Conservation (phyloP, 2,797 vertebrate species). For the Sebastes paucispinis region DNA sequence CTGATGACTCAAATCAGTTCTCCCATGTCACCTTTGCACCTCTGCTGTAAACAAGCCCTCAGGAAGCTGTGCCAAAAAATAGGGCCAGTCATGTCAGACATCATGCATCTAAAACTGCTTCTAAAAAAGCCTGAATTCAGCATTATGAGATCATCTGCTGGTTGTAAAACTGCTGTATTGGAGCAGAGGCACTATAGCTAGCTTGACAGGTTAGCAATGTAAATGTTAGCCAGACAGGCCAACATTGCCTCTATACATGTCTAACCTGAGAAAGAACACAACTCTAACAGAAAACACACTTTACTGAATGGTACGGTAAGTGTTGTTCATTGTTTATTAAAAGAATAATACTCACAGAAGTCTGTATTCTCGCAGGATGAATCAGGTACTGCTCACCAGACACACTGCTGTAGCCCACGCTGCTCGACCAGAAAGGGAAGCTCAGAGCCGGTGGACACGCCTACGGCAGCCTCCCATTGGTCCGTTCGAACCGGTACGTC, state of each 20-base stretch:
- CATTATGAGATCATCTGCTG: neutral
- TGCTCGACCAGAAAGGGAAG: constrained; percentile 43
- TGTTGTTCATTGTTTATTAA: neutral
- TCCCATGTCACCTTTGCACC: neutral
- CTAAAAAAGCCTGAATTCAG: neutral
- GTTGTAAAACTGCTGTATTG: neutral
- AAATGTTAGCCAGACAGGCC: constrained; percentile 42
- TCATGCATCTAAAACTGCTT: neutral
- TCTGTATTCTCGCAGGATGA: constrained; percentile 40
- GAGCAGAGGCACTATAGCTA: constrained; percentile 13
- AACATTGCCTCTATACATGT: neutral
- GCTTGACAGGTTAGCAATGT: constrained; percentile 45
- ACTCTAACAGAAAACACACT: neutral
- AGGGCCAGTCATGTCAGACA: neutral
- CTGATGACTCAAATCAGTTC: neutral
- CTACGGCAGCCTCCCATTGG: constrained; percentile 62
- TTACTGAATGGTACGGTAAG: neutral
- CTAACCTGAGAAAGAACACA: neutral
- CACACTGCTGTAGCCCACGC: constrained; percentile 64
- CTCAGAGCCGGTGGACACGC: neutral
- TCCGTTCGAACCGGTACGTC: fast-evolving
- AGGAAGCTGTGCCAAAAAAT: neutral
- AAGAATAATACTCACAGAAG: constrained; percentile 69
- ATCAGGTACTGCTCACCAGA: constrained; percentile 25
- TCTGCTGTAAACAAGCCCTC: neutral